These are phyloP conservation scores for Chromobotia macracanthus DNA, from an alignment of 2,797 vertebrate species.

Conservation along the genomic window DNA sequence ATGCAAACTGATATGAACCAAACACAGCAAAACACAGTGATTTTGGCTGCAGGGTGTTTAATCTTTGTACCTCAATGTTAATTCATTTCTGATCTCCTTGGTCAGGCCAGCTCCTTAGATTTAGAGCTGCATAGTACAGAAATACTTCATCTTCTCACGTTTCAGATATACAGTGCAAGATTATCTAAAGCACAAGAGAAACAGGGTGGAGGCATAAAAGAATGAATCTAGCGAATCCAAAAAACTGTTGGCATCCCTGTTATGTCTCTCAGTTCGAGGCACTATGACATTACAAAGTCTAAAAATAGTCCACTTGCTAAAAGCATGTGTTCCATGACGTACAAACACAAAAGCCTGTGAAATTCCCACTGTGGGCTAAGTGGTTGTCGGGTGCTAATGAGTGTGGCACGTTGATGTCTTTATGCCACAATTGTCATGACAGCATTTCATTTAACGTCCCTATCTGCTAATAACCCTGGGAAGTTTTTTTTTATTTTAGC, in stretches of 20 bases:
- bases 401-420: conserved; percentile 71
- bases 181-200: conserved; percentile 1
- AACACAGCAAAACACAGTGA: neutral
- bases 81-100: neutral
- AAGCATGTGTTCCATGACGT: conserved; percentile 64
- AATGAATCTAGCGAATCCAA: conserved; percentile 19
- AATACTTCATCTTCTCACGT: neutral
- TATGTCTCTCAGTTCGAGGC: conserved; percentile 47
- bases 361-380: conserved; percentile 66
- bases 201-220: conserved; percentile 5
- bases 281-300: conserved; percentile 65
- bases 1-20: neutral
- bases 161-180: neutral
- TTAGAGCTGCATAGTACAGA: neutral
- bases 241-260: conserved; percentile 59
- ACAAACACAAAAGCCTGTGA: conserved; percentile 65
- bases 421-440: conserved; percentile 57
- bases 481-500: conserved; percentile 29
- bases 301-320: conserved; percentile 66
- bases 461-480: conserved; percentile 58
- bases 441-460: conserved; percentile 69
- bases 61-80: too few species aligned
- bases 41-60: neutral
- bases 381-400: conserved; percentile 70
- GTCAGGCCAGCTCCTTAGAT: neutral